Evolutionary conservation across 2,888 invertebrate species (phyloP).

Genomic region (Tachina grossa): DNA sequence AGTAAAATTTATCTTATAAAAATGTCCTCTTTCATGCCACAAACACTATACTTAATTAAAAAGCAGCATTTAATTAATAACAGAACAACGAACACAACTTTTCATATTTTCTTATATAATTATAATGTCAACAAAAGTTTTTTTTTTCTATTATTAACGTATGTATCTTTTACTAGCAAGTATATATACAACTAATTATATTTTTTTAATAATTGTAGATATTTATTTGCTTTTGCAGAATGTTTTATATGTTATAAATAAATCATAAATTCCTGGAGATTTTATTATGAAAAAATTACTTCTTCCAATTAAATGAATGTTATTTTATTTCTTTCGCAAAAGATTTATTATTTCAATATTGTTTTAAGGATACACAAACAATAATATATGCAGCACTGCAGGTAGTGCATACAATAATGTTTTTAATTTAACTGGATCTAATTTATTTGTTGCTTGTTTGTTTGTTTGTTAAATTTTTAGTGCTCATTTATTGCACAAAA

Average conservation of each 20-base stretch:
- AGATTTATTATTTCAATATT: too few relatives aligned
- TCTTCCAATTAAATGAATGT: background rate
- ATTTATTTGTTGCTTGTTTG: too few relatives aligned
- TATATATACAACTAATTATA: background rate
- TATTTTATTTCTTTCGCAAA: too few relatives aligned
- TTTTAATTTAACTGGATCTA: too few relatives aligned
- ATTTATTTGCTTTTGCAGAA: background rate
- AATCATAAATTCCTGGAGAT: background rate
- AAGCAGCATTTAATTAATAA: conserved; percentile 49
- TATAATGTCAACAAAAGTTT: background rate
- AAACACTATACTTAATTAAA: conserved; percentile 48
- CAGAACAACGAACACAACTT: background rate
- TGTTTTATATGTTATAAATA: background rate
- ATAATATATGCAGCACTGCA: too few relatives aligned
- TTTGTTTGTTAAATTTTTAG: too few relatives aligned
- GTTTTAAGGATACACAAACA: too few relatives aligned
- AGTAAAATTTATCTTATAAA: conserved; percentile 17
- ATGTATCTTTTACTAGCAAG: background rate
- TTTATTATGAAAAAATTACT: background rate
- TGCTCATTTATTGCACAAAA: too few relatives aligned
- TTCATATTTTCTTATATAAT: conserved; percentile 10
- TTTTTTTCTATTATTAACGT: background rate
- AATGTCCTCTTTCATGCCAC: conserved; percentile 42
- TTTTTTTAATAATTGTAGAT: background rate
- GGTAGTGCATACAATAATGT: too few relatives aligned